Conservation (phyloP, 2,888 invertebrate species). For the Nemotelus nigrinus region DNA sequence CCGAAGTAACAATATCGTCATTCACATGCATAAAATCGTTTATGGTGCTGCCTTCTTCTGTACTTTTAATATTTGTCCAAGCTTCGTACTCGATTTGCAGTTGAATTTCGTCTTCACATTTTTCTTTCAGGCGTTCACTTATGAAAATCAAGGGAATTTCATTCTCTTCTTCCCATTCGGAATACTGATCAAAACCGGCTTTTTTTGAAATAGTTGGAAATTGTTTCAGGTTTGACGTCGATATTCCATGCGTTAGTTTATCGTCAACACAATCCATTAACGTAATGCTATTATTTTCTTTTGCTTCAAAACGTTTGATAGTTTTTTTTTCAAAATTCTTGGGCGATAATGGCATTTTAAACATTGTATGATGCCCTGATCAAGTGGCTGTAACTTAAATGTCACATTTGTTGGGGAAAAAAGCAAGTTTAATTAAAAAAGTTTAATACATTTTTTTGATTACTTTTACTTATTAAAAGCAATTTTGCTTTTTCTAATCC, state of each 20-base stretch:
- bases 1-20: slow-evolving; percentile 5
- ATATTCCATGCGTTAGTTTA: slow-evolving; percentile 19
- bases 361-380: slow-evolving; percentile 20
- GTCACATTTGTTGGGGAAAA: slow-evolving; percentile 2
- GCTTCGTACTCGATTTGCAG: slow-evolving; percentile 6
- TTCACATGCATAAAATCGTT: slow-evolving; percentile 12
- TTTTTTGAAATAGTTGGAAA: slow-evolving; percentile 6
- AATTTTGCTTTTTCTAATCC: slow-evolving; percentile 4
- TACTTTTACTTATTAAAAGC: slow-evolving; percentile 14
- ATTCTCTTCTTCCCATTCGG: slow-evolving; percentile 4
- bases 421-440: background rate
- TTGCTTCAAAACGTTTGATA: background rate
- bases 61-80: slow-evolving; percentile 1
- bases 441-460: slow-evolving; percentile 13
- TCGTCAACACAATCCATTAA: slow-evolving; percentile 16
- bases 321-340: slow-evolving; percentile 14
- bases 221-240: slow-evolving; percentile 22
- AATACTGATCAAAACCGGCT: background rate
- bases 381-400: slow-evolving; percentile 11
- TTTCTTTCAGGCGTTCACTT: slow-evolving; percentile 7
- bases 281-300: no score
- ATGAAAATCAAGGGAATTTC: slow-evolving; percentile 20
- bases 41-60: slow-evolving; percentile 3
- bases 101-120: background rate
- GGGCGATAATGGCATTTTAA: slow-evolving; percentile 7